phyloP scores from a whole-genome alignment of 2,888 invertebrate genomes.

The Microctonus brassicae region DNA sequence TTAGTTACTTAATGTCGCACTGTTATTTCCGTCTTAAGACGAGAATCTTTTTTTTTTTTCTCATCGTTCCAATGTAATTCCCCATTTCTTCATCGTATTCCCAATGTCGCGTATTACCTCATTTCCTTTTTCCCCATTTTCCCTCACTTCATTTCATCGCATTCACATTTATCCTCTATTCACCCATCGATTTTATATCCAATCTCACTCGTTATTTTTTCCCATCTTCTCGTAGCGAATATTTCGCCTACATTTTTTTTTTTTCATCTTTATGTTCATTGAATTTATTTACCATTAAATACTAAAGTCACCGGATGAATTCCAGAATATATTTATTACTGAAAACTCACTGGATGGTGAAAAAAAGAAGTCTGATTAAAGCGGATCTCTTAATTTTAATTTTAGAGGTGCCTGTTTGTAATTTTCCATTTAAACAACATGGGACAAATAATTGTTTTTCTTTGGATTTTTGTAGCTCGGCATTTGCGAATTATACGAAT shows the following conservation, averaged over 20 bases:
- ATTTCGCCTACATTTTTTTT: background rate
- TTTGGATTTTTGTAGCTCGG: too few relatives aligned
- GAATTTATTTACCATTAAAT: background rate
- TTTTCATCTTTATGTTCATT: background rate
- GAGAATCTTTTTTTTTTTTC: slow-evolving; percentile 2
- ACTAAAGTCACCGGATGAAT: background rate
- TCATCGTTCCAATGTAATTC: slow-evolving; percentile 28
- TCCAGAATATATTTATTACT: background rate
- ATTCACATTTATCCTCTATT: background rate
- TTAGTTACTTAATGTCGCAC: slow-evolving; percentile 1
- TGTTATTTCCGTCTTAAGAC: slow-evolving; percentile 23
- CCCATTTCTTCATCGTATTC: slow-evolving; percentile 18
- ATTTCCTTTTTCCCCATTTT: slow-evolving; percentile 29
- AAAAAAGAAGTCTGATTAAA: too few relatives aligned
- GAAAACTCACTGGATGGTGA: too few relatives aligned
- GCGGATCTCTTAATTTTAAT: too few relatives aligned
- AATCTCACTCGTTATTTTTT: slow-evolving; percentile 1
- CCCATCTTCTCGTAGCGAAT: background rate
- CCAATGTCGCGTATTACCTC: slow-evolving; percentile 30
- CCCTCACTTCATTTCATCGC: background rate
- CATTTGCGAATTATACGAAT: too few relatives aligned
- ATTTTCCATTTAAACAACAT: too few relatives aligned
- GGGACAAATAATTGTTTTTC: too few relatives aligned
- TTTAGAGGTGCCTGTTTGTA: too few relatives aligned
- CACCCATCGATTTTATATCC: slow-evolving; percentile 20